Evolutionary conservation across 2,113 vertebrate species (phyloP).

Genomic region (Calidris pugnax): DNA sequence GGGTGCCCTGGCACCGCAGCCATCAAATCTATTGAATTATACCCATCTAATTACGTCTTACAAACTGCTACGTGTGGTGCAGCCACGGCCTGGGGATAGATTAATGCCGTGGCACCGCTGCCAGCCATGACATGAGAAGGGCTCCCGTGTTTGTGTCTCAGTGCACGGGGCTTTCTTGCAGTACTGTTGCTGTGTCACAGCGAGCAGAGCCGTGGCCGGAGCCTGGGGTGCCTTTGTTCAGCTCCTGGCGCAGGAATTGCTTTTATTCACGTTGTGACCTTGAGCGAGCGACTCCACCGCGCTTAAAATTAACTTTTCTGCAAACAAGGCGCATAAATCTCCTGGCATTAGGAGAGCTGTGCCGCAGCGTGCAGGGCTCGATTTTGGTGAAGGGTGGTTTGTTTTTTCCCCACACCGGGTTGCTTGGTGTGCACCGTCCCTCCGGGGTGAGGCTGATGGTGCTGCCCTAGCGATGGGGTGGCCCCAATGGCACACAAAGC

Average conservation of each 20-base stretch:
- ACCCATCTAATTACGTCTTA: rapidly evolving
- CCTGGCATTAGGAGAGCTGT: rapidly evolving
- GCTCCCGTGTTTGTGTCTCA: rapidly evolving
- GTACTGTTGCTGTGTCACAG: neutral
- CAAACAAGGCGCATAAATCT: neutral
- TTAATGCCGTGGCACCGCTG: neutral
- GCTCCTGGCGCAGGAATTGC: neutral
- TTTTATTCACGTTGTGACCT: neutral
- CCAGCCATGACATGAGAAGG: neutral
- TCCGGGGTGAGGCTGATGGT: neutral
- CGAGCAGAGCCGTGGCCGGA: neutral
- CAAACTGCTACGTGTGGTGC: rapidly evolving
- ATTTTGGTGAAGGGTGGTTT: neutral
- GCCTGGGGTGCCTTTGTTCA: neutral
- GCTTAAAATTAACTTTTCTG: slow-evolving; percentile 22
- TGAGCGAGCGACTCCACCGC: neutral
- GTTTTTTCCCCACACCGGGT: rapidly evolving
- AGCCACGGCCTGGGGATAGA: neutral
- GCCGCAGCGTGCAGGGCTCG: rapidly evolving
- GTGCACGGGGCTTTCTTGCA: neutral
- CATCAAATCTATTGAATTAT: neutral
- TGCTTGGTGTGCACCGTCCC: rapidly evolving
- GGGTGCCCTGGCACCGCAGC: neutral
- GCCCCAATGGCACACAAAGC: rapidly evolving
- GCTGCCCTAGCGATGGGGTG: neutral